Conservation (phyloP, 2,797 vertebrate genomes). For the Macropus fuliginosus region DNA sequence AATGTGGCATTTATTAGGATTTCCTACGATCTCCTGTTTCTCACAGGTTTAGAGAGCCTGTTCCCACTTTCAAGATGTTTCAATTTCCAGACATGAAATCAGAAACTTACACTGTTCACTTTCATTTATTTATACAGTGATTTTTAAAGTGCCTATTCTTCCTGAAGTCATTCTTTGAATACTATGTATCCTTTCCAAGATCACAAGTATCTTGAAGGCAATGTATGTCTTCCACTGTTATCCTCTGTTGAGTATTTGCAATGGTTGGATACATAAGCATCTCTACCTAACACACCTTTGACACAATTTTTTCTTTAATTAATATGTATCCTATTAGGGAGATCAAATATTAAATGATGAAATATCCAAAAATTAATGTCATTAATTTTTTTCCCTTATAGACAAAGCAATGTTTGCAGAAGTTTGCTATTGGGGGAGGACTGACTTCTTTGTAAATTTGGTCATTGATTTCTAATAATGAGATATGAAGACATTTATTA, state of each 20-base stretch:
- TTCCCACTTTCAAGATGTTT: background rate
- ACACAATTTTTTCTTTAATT: background rate
- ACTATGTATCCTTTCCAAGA: background rate
- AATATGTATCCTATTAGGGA: background rate
- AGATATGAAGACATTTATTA: background rate
- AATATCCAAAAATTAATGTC: background rate
- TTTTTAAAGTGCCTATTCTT: background rate
- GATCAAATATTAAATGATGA: background rate
- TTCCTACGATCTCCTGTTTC: background rate
- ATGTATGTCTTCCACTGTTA: background rate
- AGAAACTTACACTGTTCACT: background rate
- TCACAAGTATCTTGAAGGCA: background rate
- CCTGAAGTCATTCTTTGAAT: background rate
- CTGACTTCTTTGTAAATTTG: background rate
- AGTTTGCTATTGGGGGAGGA: background rate
- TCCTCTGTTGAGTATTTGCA: background rate
- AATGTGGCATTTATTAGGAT: background rate
- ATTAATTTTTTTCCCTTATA: background rate
- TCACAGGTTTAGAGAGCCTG: background rate
- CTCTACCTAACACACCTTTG: background rate
- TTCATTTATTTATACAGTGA: background rate
- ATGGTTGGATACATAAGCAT: background rate
- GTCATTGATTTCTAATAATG: background rate
- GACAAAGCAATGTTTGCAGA: background rate
- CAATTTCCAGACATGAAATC: background rate